phyloP scores from a whole-genome alignment of 2,113 vertebrate species.

The Panurus biarmicus region DNA sequence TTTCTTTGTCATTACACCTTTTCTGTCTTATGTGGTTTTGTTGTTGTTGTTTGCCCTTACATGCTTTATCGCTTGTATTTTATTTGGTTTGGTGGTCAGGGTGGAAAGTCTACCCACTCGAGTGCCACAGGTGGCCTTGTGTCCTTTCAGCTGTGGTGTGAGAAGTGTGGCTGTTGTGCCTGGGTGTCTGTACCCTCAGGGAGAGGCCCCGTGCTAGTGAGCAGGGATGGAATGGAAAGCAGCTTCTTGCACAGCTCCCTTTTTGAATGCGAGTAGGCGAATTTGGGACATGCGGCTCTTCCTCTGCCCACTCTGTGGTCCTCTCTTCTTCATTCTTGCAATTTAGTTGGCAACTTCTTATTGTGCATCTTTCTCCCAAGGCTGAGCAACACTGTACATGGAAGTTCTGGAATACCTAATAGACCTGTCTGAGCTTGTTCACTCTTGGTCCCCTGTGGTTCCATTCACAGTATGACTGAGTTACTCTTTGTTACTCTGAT shows the following conservation, averaged over 20 bases:
- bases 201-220: neutral
- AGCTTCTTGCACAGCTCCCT: neutral
- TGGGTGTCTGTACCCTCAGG: fast-evolving
- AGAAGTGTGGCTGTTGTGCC: neutral
- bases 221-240: neutral
- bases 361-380: neutral
- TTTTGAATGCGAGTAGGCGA: neutral
- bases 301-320: neutral
- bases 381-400: neutral
- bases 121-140: neutral
- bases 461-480: neutral
- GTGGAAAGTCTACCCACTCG: neutral
- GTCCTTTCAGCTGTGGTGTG: neutral
- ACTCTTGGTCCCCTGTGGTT: neutral
- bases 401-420: neutral
- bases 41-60: neutral
- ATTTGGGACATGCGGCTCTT: neutral
- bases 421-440: neutral
- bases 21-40: neutral
- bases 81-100: neutral
- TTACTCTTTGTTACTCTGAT: neutral
- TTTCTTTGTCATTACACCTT: neutral
- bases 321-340: neutral
- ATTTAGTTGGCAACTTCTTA: neutral
- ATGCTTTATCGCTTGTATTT: neutral